Evolutionary conservation across 2,888 invertebrate species (phyloP).

Genomic region (Hipparchia semele): DNA sequence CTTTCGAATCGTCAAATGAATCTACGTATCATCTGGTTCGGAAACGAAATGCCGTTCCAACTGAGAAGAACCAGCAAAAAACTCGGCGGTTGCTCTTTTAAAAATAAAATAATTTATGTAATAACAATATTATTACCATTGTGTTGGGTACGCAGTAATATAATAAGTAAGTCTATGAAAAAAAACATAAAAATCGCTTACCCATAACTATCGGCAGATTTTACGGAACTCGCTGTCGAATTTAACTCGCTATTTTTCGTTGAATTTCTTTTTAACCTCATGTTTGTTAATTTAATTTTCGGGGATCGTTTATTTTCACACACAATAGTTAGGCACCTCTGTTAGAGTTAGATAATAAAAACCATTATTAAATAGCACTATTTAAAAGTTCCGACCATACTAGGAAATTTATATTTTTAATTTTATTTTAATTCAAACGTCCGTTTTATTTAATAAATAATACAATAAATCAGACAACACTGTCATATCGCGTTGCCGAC

Average conservation of each 20-base stretch:
- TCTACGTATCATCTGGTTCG: no score
- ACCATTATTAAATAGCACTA: background rate
- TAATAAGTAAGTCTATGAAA: no score
- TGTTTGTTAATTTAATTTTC: constrained; percentile 41
- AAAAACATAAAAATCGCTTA: constrained; percentile 46
- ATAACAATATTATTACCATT: no score
- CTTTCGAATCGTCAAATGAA: no score
- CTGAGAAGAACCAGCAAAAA: no score
- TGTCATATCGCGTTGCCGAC: background rate
- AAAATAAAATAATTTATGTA: no score
- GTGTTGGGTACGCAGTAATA: no score
- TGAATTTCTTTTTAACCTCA: constrained; percentile 50
- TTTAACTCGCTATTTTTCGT: constrained; percentile 50
- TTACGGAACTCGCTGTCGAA: constrained; percentile 60
- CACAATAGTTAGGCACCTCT: background rate
- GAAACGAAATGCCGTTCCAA: no score
- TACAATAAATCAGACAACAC: background rate
- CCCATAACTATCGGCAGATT: constrained; percentile 65
- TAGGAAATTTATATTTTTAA: background rate
- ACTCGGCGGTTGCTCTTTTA: no score
- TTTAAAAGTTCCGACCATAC: background rate
- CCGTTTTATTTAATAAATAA: background rate
- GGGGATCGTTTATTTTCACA: constrained; percentile 1
- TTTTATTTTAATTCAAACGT: background rate
- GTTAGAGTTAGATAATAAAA: background rate